phyloP scores from a whole-genome alignment of 1,140 invertebrate species.

The Trichonephila clavata region DNA sequence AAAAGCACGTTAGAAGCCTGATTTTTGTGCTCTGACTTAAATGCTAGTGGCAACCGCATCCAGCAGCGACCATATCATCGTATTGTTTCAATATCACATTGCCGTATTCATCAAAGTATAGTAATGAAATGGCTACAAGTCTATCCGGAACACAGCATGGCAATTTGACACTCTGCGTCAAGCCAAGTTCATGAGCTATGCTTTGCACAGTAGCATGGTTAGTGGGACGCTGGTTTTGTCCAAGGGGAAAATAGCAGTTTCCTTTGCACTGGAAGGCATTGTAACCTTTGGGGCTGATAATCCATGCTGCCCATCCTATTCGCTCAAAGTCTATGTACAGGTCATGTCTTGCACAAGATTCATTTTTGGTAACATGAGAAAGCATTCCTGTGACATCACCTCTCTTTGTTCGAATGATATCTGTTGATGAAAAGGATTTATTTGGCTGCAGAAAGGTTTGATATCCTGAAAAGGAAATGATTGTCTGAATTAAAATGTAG shows the following conservation, averaged over 20 bases:
- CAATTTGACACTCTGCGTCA: constrained; percentile 82
- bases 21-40: background rate
- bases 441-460: background rate
- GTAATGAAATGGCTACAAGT: constrained; percentile 84
- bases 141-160: constrained; percentile 87
- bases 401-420: constrained; percentile 20
- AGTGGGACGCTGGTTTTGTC: constrained; percentile 83
- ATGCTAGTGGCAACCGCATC: constrained; percentile 73
- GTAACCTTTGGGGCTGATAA: constrained; percentile 85
- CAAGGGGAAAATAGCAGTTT: constrained; percentile 84
- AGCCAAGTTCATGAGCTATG: constrained; percentile 82
- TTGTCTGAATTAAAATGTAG: background rate
- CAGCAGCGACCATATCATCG: constrained; percentile 85
- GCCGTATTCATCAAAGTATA: constrained; percentile 86
- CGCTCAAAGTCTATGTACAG: constrained; percentile 84
- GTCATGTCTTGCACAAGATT: constrained; percentile 80
- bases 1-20: background rate
- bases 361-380: constrained; percentile 55
- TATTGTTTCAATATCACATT: constrained; percentile 88
- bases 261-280: constrained; percentile 84
- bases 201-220: constrained; percentile 87
- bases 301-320: constrained; percentile 85
- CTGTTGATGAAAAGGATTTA: background rate
- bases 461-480: constrained; percentile 78
- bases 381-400: background rate